Percentiles rank a stretch among this genome's conserved stretches.
Evolutionary conservation across 1,140 invertebrate genomes (phyloP).

Genomic region (Formica exsecta): DNA sequence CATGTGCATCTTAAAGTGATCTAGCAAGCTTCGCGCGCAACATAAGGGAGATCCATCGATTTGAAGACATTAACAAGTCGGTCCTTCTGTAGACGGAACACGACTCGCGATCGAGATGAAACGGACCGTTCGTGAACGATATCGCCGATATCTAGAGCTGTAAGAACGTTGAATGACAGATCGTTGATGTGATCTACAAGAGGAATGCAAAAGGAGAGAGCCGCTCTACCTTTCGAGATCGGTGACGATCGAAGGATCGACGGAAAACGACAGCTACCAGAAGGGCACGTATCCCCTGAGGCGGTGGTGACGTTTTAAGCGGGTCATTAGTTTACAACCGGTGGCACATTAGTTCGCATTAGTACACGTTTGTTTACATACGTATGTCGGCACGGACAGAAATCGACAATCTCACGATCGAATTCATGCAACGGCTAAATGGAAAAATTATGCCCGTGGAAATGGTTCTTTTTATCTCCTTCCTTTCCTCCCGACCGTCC

Average conservation of each 20-base stretch:
- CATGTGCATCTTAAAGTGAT: slow-evolving; percentile 25
- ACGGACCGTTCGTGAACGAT: slow-evolving; percentile 55
- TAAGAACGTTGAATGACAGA: slow-evolving; percentile 84
- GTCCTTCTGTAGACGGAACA: neutral
- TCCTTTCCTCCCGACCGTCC: neutral
- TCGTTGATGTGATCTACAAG: slow-evolving; percentile 71
- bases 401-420: slow-evolving; percentile 77
- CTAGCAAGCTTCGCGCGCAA: slow-evolving; percentile 49
- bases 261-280: neutral
- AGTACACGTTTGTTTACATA: slow-evolving; percentile 74
- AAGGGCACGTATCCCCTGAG: slow-evolving; percentile 52
- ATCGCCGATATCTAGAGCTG: slow-evolving; percentile 73
- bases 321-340: slow-evolving; percentile 72
- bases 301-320: slow-evolving; percentile 44
- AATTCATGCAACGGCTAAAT: slow-evolving; percentile 83
- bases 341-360: slow-evolving; percentile 74
- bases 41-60: slow-evolving; percentile 40
- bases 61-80: slow-evolving; percentile 39
- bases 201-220: slow-evolving; percentile 74
- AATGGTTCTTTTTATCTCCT: slow-evolving; percentile 41
- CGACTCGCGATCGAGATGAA: slow-evolving; percentile 34
- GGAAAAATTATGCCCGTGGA: slow-evolving; percentile 74
- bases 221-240: slow-evolving; percentile 8
- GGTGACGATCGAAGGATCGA: slow-evolving; percentile 31
- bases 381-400: slow-evolving; percentile 54